Base-by-base conservation (phyloP, 92 coral and sea anemone species). In the Epizoanthus scotinus region DNA sequence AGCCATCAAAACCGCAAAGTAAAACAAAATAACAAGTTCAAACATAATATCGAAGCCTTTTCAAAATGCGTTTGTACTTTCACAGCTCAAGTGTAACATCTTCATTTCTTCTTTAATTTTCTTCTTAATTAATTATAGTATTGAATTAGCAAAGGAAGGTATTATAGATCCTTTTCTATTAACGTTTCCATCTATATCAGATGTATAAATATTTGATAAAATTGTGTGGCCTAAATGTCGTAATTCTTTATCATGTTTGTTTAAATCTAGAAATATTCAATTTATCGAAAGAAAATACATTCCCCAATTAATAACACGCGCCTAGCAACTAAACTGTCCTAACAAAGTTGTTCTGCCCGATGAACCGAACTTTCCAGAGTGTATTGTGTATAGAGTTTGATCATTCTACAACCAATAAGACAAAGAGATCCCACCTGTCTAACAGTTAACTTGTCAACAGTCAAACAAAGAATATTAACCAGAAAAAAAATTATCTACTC, bases 121-220 rank as follows among this genome's bases (percentile, higher is more conserved):
- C n/a, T n/a, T n/a, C n/a, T n/a, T n/a, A n/a, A n/a, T n/a, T n/a
- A n/a, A n/a, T n/a, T n/a, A n/a, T n/a, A n/a, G n/a, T n/a, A n/a
- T n/a, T n/a, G n/a, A n/a, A n/a, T n/a, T n/a, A n/a, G n/a, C n/a
- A n/a, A n/a, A n/a, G n/a, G n/a, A n/a, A n/a, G n/a, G n/a, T 40
- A 40, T 40, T 2, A 40, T 40, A 40, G 5, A 40, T 40, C 5
- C 44, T 40, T 40, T 40, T 40, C 44, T 40, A 40, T 40, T 40
- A 1, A 40, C 8, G n/a, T 9, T 40, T 9, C 44, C 38, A 69
- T 22, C 1, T 19, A 10, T 31, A 21, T 34, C n/a, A 34, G 31
- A 29, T 14, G 14, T n/a, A 27, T 74, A 19, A 74, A 74, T 74
- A 56, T 57, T 74, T 74, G 27, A 74, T 57, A 3, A 58, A 54